These are phyloP conservation scores for Lepidurus packardi DNA, from an alignment of 1,140 invertebrate genomes.

Conservation along the genomic window DNA sequence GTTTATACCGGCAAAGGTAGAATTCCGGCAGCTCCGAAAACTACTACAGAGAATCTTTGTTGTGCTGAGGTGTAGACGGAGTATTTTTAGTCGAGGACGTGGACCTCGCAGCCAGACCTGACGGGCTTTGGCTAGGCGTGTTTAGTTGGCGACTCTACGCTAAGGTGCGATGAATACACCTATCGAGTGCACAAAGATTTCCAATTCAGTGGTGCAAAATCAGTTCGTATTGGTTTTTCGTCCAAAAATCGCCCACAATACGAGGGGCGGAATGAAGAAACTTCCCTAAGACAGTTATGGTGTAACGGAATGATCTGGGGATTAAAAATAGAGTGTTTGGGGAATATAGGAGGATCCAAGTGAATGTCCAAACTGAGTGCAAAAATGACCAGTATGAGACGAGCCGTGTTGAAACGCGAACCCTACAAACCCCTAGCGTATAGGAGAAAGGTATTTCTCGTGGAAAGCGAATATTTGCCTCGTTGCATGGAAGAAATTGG, in stretches of 20 bases:
- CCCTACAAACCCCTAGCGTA: slow-evolving; percentile 30
- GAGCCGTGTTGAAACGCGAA: slow-evolving; percentile 30
- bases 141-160: neutral
- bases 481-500: neutral
- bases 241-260: neutral
- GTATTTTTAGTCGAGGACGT: slow-evolving; percentile 15
- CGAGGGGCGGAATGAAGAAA: too few relatives aligned
- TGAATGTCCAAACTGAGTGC: neutral
- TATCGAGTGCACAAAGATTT: neutral
- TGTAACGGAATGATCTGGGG: neutral
- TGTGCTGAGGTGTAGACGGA: neutral
- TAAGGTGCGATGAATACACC: neutral
- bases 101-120: slow-evolving; percentile 9
- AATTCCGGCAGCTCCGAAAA: neutral
- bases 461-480: neutral
- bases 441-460: slow-evolving; percentile 24
- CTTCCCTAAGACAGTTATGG: too few relatives aligned
- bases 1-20: neutral
- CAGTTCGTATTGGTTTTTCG: neutral
- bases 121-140: neutral
- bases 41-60: neutral
- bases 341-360: neutral
- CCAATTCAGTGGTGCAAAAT: neutral
- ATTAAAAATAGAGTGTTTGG: neutral
- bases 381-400: slow-evolving; percentile 27